Conservation (phyloP, 2,113 vertebrate genomes). For the Bambusicola thoracicus region DNA sequence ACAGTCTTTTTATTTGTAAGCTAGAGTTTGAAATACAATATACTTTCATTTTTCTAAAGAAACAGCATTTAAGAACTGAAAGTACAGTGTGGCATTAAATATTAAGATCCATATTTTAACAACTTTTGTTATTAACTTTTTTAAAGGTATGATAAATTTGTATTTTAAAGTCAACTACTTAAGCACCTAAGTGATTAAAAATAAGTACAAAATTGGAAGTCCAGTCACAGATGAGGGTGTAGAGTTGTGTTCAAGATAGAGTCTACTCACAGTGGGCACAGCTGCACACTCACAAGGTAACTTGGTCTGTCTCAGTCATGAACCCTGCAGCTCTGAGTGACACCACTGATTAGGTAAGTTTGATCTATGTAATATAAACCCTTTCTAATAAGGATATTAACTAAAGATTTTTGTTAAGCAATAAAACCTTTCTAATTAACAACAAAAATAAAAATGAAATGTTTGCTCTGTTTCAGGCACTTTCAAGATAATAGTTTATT, state of each 20-base stretch:
- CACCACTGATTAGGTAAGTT: background rate
- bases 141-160: background rate
- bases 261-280: background rate
- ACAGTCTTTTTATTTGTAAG: constrained; percentile 37
- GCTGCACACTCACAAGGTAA: background rate
- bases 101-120: background rate
- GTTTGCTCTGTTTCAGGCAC: constrained; percentile 87
- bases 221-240: background rate
- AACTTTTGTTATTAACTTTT: background rate
- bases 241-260: background rate
- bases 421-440: constrained; percentile 49
- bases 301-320: background rate
- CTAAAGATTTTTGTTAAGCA: constrained; percentile 37
- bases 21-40: background rate
- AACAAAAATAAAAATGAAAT: constrained; percentile 76
- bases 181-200: background rate
- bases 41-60: constrained; percentile 19
- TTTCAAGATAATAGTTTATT: constrained; percentile 94
- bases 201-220: constrained; percentile 13
- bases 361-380: background rate
- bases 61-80: constrained; percentile 27
- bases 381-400: constrained; percentile 46
- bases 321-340: background rate
- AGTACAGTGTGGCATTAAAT: background rate
- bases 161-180: background rate